phyloP scores from a whole-genome alignment of 2,888 invertebrate genomes.

The Ceraclea dissimilis region DNA sequence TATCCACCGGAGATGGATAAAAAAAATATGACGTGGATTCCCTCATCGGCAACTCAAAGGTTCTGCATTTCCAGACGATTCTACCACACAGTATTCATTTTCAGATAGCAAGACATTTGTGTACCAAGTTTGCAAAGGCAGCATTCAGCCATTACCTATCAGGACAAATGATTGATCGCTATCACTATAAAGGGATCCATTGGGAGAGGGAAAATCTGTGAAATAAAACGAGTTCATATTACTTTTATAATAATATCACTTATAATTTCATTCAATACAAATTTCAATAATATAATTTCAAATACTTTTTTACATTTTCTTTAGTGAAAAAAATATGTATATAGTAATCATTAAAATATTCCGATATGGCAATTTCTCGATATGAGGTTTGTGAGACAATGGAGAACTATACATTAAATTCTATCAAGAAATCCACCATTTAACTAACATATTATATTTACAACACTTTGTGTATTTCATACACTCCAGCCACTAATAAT shows the following conservation, averaged over 20 bases:
- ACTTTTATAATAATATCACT: conserved; percentile 27
- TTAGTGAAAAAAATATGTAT: conserved; percentile 30
- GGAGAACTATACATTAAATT: conserved; percentile 21
- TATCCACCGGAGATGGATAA: no score
- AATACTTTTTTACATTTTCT: conserved; percentile 66
- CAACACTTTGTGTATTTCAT: conserved; percentile 28
- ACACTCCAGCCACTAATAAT: neutral
- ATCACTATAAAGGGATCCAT: no score
- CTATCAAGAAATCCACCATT: conserved; percentile 29
- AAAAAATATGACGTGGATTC: no score
- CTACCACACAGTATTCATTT: no score
- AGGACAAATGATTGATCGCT: no score
- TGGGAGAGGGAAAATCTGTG: no score
- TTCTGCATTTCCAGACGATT: no score
- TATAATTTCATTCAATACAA: conserved; percentile 60
- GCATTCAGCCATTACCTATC: no score
- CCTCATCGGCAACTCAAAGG: no score
- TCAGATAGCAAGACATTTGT: no score
- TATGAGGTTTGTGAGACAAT: conserved; percentile 42
- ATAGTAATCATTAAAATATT: conserved; percentile 31
- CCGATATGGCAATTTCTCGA: conserved; percentile 65
- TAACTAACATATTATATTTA: conserved; percentile 30
- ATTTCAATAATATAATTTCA: conserved; percentile 74
- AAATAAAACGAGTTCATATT: neutral
- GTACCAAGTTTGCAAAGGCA: no score